Evolutionary conservation across 2,888 invertebrate species (phyloP).

Genomic region (Listrodromus nycthemerus): DNA sequence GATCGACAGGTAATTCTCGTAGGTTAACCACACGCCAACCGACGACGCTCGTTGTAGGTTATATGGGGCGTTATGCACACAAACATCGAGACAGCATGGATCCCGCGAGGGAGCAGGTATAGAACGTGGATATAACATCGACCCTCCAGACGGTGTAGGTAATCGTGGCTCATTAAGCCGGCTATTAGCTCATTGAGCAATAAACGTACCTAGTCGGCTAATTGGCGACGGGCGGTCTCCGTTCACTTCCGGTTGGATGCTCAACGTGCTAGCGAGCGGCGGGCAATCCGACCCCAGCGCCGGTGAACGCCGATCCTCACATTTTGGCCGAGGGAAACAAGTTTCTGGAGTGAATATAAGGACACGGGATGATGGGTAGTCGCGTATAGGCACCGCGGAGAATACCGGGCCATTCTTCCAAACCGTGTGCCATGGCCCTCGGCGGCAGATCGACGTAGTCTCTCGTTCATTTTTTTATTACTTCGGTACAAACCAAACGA

Average conservation of each 20-base stretch:
- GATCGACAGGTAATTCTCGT: constrained; percentile 27
- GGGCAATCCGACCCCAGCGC: constrained; percentile 41
- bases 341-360: constrained; percentile 18
- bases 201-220: constrained; percentile 79
- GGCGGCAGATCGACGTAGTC: constrained; percentile 30
- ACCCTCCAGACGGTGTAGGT: constrained; percentile 71
- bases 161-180: constrained; percentile 80
- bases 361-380: constrained; percentile 10
- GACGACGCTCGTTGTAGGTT: constrained; percentile 23
- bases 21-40: constrained; percentile 37
- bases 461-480: constrained; percentile 50
- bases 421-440: constrained; percentile 31
- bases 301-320: constrained; percentile 49
- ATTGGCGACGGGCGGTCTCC: constrained; percentile 77
- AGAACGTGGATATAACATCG: constrained; percentile 29
- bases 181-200: constrained; percentile 82
- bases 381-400: constrained; percentile 16
- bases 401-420: constrained; percentile 56
- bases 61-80: constrained; percentile 48
- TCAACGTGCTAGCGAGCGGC: constrained; percentile 33
- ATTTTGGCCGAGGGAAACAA: constrained; percentile 52
- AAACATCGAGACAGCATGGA: constrained; percentile 22
- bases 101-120: constrained; percentile 22
- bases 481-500: constrained; percentile 44
- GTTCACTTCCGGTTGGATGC: constrained; percentile 76